Base-by-base conservation (phyloP, 2,888 invertebrate species). In the Elaeidobius kamerunicus region DNA sequence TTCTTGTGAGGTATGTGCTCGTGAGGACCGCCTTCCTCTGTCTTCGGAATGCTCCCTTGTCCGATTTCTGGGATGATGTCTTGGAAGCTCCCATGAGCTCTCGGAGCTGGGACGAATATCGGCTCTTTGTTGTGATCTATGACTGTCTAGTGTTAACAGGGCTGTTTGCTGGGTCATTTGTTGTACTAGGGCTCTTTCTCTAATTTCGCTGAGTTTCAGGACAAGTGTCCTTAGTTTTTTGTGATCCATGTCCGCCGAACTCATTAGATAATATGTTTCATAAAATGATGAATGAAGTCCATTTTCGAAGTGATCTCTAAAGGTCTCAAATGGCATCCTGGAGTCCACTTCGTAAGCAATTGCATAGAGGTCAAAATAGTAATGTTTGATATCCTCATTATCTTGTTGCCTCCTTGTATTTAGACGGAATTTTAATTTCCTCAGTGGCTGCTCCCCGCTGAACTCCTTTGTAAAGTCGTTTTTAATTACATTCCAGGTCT, bases 161-260 rank as follows among this genome's bases (percentile, higher is more conserved):
- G 35, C 5, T n/a, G 35, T 35, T 7, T 35, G 35, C n/a, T 5
- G n/a, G 6, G 15, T 15, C 35, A 35, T 35, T 7, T 15, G 5
- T 15, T 7, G 5, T 7, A 35, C 35, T 35, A 35, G n/a, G 14
- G 35, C 35, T 35, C 35, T 35, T 35, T 35, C 35, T 15, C 35
- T 5, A 35, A 35, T n/a, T 35, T 35, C 35, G 15, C 35, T 35
- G 5, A n/a, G 15, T 35, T 35, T 35, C n/a, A 35, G 12, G 12
- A 15, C 16, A 7, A 38, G 16, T n/a, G 18, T 38, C 19, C 15
- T 38, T 11, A 38, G 16, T 11, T 3, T 7, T 7, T 16, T 18
- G 18, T 35, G 5, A 35, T 5, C n/a, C 35, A 35, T 14, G 35
- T n/a, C n/a, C 7, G 7, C 7, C 5, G 5, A 5, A n/a, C 35